Evolutionary conservation across 2,113 vertebrate species (phyloP), one percentile per base, ranked within the genome.

Genomic region (Rhynchomys soricoides): DNA sequence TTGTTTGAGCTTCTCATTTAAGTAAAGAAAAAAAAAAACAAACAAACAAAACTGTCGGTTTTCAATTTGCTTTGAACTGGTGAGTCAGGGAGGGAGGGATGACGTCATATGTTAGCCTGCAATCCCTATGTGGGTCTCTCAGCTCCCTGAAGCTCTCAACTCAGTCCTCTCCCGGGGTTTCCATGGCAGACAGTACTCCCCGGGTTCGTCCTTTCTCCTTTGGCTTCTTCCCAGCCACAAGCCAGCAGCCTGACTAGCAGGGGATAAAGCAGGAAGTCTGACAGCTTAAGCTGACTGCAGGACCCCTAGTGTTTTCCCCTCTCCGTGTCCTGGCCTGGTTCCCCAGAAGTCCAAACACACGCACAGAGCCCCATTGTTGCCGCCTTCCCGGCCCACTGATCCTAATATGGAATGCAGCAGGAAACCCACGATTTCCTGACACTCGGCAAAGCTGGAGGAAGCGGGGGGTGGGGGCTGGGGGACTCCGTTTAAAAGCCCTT

Each of bases 341-440:
- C 98, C 99, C 98, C 98, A 97, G 95, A 98, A 98, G 98, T 98
- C 97, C 98, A 98, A 98, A 99, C 98, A 98, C 98, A 97, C 87
- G 95, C 98, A 99, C 98, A 99, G 98, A 98, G 98, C 98, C 98
- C 98, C 98, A 99, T 99, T 99, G 98, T 99, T 97, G 98, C 98
- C 98, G 98, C 98, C 97, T 98, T 98, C 98, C 98, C 98, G 98
- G 98, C 98, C 98, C 98, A 98, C 98, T 98, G 98, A 98, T 98
- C 98, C 98, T 98, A 99, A 99, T 99, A 99, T 98, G 99, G 99
- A 99, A 98, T 98, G 98, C 98, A 97, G 98, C 98, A 99, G 99
- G 98, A 99, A 99, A 99, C 98, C 98, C 98, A 99, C 98, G 98
- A 99, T 98, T 99, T 99, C 98, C 99, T 99, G 98, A 98, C 98